Evolutionary conservation across 2,888 invertebrate genomes (phyloP).

Genomic region (Hirudinaria manillensis): DNA sequence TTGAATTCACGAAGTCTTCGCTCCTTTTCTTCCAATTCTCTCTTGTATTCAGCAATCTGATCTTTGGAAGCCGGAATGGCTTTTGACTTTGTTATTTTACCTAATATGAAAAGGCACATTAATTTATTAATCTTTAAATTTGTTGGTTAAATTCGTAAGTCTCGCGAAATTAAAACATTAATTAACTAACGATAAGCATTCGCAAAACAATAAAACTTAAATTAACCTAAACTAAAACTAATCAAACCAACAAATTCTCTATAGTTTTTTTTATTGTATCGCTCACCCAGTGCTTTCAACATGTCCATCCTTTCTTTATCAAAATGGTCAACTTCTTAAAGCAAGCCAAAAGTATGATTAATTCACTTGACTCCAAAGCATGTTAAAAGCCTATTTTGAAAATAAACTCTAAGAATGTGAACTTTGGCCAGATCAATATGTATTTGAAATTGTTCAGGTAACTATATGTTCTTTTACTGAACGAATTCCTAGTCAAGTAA

Average conservation of each 20-base stretch:
- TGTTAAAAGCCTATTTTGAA: too few relatives aligned
- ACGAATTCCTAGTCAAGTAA: too few relatives aligned
- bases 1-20: background rate
- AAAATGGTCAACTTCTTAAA: background rate
- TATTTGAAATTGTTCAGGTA: too few relatives aligned
- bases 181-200: too few relatives aligned
- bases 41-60: conserved; percentile 6
- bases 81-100: conserved; percentile 6
- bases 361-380: too few relatives aligned
- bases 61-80: background rate
- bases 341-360: too few relatives aligned
- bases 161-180: background rate
- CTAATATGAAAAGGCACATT: background rate
- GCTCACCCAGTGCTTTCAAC: conserved; percentile 3
- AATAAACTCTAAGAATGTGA: too few relatives aligned
- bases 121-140: background rate
- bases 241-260: too few relatives aligned
- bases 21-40: background rate
- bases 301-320: background rate
- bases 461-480: too few relatives aligned
- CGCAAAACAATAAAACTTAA: too few relatives aligned
- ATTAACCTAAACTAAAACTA: too few relatives aligned
- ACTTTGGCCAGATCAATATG: too few relatives aligned
- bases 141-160: background rate
- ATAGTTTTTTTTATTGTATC: background rate